Percentiles rank a stretch among this genome's conserved stretches.
These are phyloP conservation scores for Actias luna DNA, from an alignment of 2,888 invertebrate genomes.

Conservation along the genomic window DNA sequence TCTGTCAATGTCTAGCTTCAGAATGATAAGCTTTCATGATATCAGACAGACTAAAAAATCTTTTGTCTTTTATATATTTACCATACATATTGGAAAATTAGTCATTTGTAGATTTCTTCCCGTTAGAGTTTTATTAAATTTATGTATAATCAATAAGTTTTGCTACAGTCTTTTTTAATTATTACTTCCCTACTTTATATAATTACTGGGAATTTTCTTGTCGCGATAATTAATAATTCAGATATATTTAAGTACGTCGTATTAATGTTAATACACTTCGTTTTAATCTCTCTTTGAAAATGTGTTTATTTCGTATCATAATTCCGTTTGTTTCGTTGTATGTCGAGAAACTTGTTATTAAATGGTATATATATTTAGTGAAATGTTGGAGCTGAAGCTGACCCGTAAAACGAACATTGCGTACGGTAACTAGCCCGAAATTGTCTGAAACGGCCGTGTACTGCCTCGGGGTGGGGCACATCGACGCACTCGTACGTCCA, in stretches of 20 bases:
- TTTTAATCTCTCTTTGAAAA: not conserved
- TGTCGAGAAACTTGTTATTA: not conserved
- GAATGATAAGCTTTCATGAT: no score
- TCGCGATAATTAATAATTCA: not conserved
- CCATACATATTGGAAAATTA: no score
- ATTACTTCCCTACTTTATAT: not conserved
- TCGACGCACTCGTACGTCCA: not conserved
- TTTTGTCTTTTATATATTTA: no score
- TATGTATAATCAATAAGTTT: no score
- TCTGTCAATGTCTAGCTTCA: no score
- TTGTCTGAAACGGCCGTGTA: not conserved
- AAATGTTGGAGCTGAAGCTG: not conserved
- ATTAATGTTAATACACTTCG: no score
- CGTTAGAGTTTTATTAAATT: no score
- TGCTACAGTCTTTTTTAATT: not conserved
- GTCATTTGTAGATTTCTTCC: no score
- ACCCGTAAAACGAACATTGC: slow-evolving; percentile 5
- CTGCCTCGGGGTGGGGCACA: not conserved
- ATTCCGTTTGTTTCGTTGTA: not conserved
- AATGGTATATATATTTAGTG: not conserved
- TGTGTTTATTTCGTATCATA: not conserved
- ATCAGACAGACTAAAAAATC: no score
- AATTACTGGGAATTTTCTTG: not conserved
- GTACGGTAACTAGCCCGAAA: not conserved
- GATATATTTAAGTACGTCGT: no score